phyloP scores from a whole-genome alignment of 1,140 invertebrate genomes.

The Campoletis sonorensis region DNA sequence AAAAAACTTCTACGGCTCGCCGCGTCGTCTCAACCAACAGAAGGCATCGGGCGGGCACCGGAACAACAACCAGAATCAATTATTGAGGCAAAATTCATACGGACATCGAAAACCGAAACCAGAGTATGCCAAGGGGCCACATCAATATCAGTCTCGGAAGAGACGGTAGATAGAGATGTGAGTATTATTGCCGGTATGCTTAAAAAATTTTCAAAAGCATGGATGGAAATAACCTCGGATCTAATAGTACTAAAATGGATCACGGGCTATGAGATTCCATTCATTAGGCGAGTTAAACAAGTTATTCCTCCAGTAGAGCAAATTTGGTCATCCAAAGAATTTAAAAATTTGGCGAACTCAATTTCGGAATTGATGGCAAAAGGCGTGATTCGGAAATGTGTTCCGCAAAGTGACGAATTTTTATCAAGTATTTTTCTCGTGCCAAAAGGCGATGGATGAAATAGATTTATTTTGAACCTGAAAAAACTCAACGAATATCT shows the following conservation, averaged over 20 bases:
- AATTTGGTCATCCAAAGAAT: background rate
- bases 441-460: background rate
- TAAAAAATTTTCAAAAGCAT: background rate
- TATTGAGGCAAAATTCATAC: no score
- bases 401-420: background rate
- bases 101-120: no score
- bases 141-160: no score
- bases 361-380: background rate
- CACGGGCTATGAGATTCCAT: background rate
- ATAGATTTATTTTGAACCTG: background rate
- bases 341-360: background rate
- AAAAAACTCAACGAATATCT: background rate
- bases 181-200: background rate
- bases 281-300: background rate
- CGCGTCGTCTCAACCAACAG: no score
- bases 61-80: no score
- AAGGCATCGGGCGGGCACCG: no score
- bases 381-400: background rate
- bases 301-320: background rate
- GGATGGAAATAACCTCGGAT: background rate
- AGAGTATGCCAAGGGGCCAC: no score
- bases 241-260: background rate
- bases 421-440: background rate
- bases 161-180: no score
- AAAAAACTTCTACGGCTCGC: no score